phyloP scores from a whole-genome alignment of 1,140 invertebrate species.

The Drosophila simulans region DNA sequence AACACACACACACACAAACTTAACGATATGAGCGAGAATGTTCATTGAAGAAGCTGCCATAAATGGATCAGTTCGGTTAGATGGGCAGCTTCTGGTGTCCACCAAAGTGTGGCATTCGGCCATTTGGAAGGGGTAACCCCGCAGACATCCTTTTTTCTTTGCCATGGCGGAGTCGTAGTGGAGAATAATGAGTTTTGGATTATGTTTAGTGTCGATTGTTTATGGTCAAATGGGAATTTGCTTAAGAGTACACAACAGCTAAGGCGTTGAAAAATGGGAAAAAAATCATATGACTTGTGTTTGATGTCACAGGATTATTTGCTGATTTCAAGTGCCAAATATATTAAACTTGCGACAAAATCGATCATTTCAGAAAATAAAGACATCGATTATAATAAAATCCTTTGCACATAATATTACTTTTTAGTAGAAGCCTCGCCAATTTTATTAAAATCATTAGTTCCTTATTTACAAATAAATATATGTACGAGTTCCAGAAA shows the following conservation, averaged over 20 bases:
- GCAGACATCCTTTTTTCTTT: neutral
- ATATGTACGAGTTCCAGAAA: too few species aligned
- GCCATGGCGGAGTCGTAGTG: constrained; percentile 6
- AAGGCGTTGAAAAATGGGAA: neutral
- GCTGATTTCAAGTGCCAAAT: neutral
- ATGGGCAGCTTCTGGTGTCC: constrained; percentile 25
- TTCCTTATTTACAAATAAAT: too few species aligned
- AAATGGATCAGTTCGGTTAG: constrained; percentile 40
- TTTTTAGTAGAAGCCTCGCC: too few species aligned
- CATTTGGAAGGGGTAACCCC: neutral
- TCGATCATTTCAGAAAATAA: neutral
- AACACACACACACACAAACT: constrained; percentile 34
- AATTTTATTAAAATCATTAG: too few species aligned
- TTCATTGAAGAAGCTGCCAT: constrained; percentile 49
- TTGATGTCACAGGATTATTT: constrained; percentile 10
- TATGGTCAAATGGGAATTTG: constrained; percentile 25
- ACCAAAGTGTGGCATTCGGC: constrained; percentile 51
- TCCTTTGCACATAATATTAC: neutral
- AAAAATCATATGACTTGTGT: neutral
- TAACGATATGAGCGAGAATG: constrained; percentile 67
- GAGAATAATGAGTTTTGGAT: constrained; percentile 24
- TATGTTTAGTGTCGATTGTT: constrained; percentile 37
- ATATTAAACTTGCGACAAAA: neutral
- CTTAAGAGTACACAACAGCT: neutral
- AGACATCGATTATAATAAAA: neutral